Evolutionary conservation across 2,797 vertebrate genomes (phyloP).

Genomic region (Hylomyscus alleni): DNA sequence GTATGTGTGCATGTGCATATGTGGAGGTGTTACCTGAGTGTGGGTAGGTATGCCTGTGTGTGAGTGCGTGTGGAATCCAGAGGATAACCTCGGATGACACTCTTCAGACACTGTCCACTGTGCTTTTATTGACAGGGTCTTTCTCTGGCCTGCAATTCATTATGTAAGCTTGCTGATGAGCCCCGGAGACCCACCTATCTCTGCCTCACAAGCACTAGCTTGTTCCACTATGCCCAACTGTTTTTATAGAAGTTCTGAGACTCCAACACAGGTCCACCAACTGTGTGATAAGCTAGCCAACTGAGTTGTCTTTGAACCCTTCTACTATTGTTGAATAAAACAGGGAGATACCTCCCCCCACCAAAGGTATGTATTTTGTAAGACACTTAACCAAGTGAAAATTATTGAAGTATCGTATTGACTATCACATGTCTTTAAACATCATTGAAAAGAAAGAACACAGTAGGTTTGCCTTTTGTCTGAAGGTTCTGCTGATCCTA

Average conservation of each 20-base stretch:
- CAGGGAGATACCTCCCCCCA: not conserved
- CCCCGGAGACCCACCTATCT: not conserved
- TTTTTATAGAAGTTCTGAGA: not conserved
- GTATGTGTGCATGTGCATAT: not conserved
- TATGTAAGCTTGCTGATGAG: not conserved
- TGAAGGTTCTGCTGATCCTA: conserved; percentile 29
- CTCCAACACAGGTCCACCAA: not conserved
- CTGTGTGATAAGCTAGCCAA: not conserved
- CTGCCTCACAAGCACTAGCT: not conserved
- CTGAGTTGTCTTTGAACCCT: too few relatives aligned
- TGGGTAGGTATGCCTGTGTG: not conserved
- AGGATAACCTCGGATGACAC: not conserved
- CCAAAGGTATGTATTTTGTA: not conserved
- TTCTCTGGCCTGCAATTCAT: not conserved
- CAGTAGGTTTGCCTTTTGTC: not conserved
- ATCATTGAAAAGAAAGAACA: not conserved
- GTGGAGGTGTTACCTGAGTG: too few relatives aligned
- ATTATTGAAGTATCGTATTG: not conserved
- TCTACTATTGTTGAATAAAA: conserved; percentile 27
- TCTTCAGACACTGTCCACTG: not conserved
- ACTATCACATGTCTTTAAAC: conserved; percentile 15
- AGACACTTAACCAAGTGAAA: conserved; percentile 19
- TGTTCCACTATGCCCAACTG: not conserved
- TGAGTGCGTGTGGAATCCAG: too few relatives aligned
- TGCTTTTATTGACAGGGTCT: not conserved